phyloP scores from a whole-genome alignment of 1,140 invertebrate genomes.

The Arion vulgaris region DNA sequence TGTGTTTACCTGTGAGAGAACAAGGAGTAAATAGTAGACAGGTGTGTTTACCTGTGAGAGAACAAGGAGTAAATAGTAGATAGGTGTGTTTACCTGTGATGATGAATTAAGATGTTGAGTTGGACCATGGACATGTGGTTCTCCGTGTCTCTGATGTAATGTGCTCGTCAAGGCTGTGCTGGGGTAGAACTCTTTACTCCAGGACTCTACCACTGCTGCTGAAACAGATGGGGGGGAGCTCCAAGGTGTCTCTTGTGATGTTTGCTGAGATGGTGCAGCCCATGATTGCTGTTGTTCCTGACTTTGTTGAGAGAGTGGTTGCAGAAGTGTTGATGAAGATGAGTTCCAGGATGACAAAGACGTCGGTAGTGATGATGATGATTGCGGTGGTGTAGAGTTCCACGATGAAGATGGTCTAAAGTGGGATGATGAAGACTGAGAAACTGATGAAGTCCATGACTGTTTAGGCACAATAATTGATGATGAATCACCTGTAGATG shows the following conservation, averaged over 20 bases:
- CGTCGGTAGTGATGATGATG: conserved; percentile 7
- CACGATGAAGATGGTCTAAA: conserved; percentile 13
- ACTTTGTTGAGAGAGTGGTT: background rate
- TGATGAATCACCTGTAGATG: background rate
- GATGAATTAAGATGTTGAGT: background rate
- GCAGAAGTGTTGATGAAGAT: background rate
- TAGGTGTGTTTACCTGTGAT: background rate
- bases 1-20: no score
- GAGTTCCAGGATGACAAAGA: conserved; percentile 24
- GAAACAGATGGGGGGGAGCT: conserved; percentile 4
- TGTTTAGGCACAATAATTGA: background rate
- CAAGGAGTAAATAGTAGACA: no score
- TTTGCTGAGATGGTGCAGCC: background rate
- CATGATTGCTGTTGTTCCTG: background rate
- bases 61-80: no score
- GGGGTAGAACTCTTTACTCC: conserved; percentile 30
- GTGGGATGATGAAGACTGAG: conserved; percentile 12
- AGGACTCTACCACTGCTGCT: background rate
- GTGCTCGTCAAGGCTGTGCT: background rate
- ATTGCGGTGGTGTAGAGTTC: conserved; percentile 13
- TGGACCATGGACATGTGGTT: background rate
- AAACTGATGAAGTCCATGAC: background rate
- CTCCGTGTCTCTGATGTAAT: background rate
- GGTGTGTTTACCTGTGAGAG: no score
- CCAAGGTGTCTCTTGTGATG: conserved; percentile 7